phyloP scores from a whole-genome alignment of 2,797 vertebrate genomes.

The Sorex maritimensis region DNA sequence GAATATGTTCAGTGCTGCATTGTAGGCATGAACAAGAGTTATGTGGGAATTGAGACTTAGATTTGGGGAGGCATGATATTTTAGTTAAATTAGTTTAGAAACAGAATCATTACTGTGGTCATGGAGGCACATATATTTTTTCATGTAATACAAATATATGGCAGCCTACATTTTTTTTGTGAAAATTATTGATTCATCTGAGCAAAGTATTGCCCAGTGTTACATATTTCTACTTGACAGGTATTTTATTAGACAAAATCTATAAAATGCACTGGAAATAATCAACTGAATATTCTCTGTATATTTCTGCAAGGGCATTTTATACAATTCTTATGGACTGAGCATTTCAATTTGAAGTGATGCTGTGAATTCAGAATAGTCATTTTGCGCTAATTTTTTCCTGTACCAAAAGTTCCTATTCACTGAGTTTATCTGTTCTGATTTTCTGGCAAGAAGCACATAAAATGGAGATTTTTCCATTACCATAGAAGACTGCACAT shows the following conservation, averaged over 20 bases:
- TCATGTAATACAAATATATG: background rate
- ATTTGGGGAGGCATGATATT: background rate
- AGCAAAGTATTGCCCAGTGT: background rate
- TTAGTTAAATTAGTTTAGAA: slow-evolving; percentile 35
- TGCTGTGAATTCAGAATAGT: background rate
- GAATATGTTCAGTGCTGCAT: slow-evolving; percentile 43
- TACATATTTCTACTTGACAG: slow-evolving; percentile 57
- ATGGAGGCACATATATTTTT: background rate
- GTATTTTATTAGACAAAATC: slow-evolving; percentile 56
- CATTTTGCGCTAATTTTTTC: background rate
- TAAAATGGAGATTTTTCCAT: too few relatives aligned
- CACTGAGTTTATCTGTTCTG: background rate
- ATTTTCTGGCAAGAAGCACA: slow-evolving; percentile 43
- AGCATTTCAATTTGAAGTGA: background rate
- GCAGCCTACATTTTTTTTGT: slow-evolving; percentile 24
- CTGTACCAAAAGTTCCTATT: background rate
- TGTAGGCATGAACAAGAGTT: background rate
- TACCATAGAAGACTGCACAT: too few relatives aligned
- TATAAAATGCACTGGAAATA: slow-evolving; percentile 19
- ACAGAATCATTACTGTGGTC: background rate
- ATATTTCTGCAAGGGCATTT: background rate
- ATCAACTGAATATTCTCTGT: background rate
- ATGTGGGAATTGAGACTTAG: background rate
- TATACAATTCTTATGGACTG: slow-evolving; percentile 27
- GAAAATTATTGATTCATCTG: slow-evolving; percentile 39